Percentiles rank a stretch among this genome's conserved stretches.
These are phyloP conservation scores for Otolemur garnettii DNA, from an alignment of 2,113 vertebrate genomes.

Conservation along the genomic window DNA sequence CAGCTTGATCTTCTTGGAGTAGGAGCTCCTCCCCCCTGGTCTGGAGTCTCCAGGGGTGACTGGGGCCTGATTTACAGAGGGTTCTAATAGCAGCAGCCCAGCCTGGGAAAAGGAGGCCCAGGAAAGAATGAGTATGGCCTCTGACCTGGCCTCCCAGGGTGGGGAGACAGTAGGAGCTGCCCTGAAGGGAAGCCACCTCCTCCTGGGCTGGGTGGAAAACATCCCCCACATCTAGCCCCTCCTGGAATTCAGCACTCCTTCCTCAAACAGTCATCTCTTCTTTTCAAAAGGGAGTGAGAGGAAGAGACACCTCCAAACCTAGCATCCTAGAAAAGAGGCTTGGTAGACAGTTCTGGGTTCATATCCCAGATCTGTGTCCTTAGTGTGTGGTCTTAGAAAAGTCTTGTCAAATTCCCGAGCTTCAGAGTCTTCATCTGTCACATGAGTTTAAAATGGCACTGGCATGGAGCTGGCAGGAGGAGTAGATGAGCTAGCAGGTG, in stretches of 20 bases:
- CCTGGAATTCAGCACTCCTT: neutral
- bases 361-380: neutral
- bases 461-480: too few relatives aligned
- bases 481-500: neutral
- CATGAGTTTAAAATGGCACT: neutral
- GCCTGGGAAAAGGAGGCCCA: slow-evolving; percentile 2
- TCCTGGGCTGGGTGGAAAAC: neutral
- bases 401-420: neutral
- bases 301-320: neutral
- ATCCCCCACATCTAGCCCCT: neutral
- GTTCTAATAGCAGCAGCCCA: neutral
- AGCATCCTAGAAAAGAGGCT: neutral
- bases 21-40: neutral
- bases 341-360: too few relatives aligned
- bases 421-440: neutral
- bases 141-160: slow-evolving; percentile 46
- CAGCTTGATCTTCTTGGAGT: slow-evolving; percentile 15
- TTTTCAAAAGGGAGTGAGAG: neutral
- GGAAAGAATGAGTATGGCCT: slow-evolving; percentile 55
- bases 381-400: neutral
- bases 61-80: slow-evolving; percentile 67
- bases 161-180: slow-evolving; percentile 23
- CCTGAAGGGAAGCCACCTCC: neutral
- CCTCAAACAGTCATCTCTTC: neutral
- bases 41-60: slow-evolving; percentile 37